A percentile compares a stretch with the other conserved stretches of the same genome.
Evolutionary conservation across 2,797 vertebrate species (phyloP).

Genomic region (Rhinatrema bivittatum): DNA sequence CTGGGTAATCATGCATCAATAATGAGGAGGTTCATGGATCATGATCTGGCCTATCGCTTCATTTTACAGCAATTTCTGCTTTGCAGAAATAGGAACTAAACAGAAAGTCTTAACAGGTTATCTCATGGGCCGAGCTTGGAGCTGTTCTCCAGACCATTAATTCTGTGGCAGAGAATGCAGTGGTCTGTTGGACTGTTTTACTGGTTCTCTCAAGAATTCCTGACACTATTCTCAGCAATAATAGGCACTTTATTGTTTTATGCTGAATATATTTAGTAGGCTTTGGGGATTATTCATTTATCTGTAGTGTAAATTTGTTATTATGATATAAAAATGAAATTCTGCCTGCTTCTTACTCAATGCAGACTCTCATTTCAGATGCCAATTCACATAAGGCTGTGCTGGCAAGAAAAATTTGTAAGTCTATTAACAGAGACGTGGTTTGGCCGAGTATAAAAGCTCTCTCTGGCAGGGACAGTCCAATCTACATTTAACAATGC

Average conservation of each 20-base stretch:
- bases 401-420: conserved; percentile 4
- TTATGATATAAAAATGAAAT: conserved; percentile 29
- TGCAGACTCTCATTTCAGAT: conserved; percentile 25
- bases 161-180: neutral
- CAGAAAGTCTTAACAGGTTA: no score
- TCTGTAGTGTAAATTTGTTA: conserved; percentile 22
- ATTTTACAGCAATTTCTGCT: no score
- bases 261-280: neutral
- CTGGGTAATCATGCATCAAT: no score
- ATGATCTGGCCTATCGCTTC: no score
- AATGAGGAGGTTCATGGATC: no score
- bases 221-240: conserved; percentile 18
- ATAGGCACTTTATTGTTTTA: neutral
- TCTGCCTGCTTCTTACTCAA: conserved; percentile 13
- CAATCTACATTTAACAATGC: conserved; percentile 15
- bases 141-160: conserved; percentile 2
- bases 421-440: conserved; percentile 22
- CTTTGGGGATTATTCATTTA: conserved; percentile 1
- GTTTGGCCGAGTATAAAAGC: conserved; percentile 26
- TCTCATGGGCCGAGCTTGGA: conserved; percentile 1
- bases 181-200: conserved; percentile 5
- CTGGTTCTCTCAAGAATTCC: neutral
- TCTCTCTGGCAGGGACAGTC: no score
- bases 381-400: conserved; percentile 15
- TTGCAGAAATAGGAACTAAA: no score